A percentile compares a stretch with the other conserved stretches of the same genome.
Conservation (phyloP, 2,888 invertebrate species). For the Brassicogethes aeneus region DNA sequence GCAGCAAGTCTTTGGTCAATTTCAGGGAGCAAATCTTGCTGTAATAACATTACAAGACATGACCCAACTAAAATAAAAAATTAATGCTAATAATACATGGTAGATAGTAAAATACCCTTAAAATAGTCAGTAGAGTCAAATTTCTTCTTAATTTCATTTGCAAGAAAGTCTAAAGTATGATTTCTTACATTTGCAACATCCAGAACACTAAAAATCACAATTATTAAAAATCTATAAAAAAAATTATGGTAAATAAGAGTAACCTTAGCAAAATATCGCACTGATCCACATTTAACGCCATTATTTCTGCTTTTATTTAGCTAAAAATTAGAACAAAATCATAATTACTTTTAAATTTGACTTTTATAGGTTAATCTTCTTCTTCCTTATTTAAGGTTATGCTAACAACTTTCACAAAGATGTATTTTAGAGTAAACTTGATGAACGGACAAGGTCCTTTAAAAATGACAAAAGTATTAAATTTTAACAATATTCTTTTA, state of each 20-base stretch:
- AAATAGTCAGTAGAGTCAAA: constrained; percentile 73
- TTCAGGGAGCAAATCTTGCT: constrained; percentile 59
- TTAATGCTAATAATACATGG: constrained; percentile 1
- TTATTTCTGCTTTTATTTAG: constrained; percentile 21
- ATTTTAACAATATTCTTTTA: too few relatives aligned
- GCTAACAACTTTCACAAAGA: too few relatives aligned
- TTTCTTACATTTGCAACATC: constrained; percentile 65
- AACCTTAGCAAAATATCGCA: constrained; percentile 44
- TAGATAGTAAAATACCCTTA: constrained; percentile 46
- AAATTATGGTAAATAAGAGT: constrained; percentile 8
- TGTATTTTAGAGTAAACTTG: too few relatives aligned
- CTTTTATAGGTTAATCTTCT: too few relatives aligned
- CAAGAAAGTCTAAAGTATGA: constrained; percentile 67
- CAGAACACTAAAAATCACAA: constrained; percentile 51
- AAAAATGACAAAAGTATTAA: too few relatives aligned
- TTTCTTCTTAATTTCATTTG: constrained; percentile 66
- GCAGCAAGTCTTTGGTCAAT: constrained; percentile 60
- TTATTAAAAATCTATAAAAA: too few relatives aligned
- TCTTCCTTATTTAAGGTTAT: too few relatives aligned
- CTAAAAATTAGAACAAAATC: too few relatives aligned
- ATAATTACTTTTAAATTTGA: too few relatives aligned
- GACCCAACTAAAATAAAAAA: constrained; percentile 45
- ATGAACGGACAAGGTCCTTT: too few relatives aligned
- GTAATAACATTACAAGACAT: constrained; percentile 53
- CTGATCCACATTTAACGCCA: constrained; percentile 45